phyloP scores from a whole-genome alignment of 2,113 vertebrate genomes.

The Nipponia nippon region DNA sequence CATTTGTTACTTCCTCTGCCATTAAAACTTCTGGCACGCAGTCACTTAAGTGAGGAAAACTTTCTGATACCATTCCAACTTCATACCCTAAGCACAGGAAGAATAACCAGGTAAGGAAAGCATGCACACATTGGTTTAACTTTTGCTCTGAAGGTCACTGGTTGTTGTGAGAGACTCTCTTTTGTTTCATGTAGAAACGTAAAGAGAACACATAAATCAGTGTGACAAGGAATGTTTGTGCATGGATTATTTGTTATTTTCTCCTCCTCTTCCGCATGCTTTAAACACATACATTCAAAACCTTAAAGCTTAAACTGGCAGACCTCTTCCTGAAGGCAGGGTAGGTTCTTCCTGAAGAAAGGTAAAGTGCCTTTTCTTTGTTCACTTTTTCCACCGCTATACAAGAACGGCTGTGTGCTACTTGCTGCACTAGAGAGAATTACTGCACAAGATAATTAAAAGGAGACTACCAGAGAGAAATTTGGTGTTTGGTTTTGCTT shows the following conservation, averaged over 20 bases:
- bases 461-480: not conserved
- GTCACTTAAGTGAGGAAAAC: not conserved
- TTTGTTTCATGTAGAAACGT: not conserved
- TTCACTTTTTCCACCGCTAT: not conserved
- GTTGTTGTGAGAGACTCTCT: not conserved
- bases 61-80: not conserved
- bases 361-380: not conserved
- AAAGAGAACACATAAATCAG: not conserved
- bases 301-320: not conserved
- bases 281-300: not conserved
- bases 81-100: not conserved
- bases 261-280: not conserved
- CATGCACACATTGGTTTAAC: not conserved
- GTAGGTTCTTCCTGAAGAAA: not conserved
- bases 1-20: not conserved
- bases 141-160: not conserved
- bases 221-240: not conserved
- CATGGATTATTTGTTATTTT: not conserved
- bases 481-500: not conserved
- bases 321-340: not conserved
- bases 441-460: not conserved
- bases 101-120: not conserved
- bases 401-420: fast-evolving
- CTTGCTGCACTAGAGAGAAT: not conserved
- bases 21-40: not conserved